Evolutionary conservation across 2,797 vertebrate species (phyloP), one percentile per base, ranked within the genome.

Genomic region (Selene dorsalis): DNA sequence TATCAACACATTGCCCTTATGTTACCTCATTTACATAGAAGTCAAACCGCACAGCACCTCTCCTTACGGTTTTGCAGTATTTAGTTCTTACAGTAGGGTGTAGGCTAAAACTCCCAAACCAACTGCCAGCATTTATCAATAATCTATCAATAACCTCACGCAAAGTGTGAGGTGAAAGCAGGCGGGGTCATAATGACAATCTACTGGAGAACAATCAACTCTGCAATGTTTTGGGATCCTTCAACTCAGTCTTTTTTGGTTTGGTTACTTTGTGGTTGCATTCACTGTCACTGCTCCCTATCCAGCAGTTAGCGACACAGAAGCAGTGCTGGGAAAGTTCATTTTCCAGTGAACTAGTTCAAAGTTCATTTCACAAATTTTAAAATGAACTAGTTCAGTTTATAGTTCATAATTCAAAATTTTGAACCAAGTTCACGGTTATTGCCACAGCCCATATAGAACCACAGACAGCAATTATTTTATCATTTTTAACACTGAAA

Each of bases 1-100:
- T 52, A 79, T 57, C 48, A 66, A 41, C 70, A 67, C 43, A 30
- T 57, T 50, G 22, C 11, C 55, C 41, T 53, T 39, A 4, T 59
- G 28, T 45, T 48, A 18, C 38, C 39, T 60, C 3, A 82, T 76
- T 73, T 55, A 35, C 64, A 69, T 56, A 60, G 5, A 78, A 60
- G 30, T 39, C 12, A 0, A 39, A 38, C 75, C 65, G 60, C 55
- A 53, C 22, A 30, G 18, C 28, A 18, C 57, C 26, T 60, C 18
- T 66, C 10, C 14, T 67, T 32, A n/a, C 38, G 43, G 50, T 67
- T 22, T 60, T 28, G 11, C 9, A n/a, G 22, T 24, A 43, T 43
- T 62, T 62, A 52, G 57, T 56, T 59, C 9, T 1, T 43, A 24
- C 22, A 47, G 56, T 32, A 17, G 18, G 3, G 17, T 30, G 22